Evolutionary conservation across 2,113 vertebrate genomes (phyloP).

Genomic region (Furnarius figulus): DNA sequence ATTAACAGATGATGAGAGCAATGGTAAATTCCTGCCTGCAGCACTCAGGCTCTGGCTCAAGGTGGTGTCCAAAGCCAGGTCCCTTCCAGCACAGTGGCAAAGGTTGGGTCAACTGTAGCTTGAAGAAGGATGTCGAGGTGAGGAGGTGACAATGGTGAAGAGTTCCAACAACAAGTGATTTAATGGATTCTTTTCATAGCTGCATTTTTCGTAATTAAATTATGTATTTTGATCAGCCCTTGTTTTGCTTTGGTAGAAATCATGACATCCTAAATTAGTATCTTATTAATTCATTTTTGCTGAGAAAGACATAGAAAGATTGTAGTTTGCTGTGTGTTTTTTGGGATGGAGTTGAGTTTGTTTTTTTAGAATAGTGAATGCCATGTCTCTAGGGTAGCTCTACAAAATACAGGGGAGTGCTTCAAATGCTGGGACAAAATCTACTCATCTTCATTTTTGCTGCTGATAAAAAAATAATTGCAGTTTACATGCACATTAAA

Average conservation of each 20-base stretch:
- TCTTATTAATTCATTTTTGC: neutral
- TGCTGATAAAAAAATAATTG: slow-evolving; percentile 33
- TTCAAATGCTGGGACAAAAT: neutral
- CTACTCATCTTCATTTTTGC: slow-evolving; percentile 6
- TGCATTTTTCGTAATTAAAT: neutral
- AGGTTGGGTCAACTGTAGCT: neutral
- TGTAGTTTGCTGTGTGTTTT: neutral
- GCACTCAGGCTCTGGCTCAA: neutral
- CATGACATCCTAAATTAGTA: neutral
- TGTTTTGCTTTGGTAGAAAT: neutral
- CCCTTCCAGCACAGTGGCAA: neutral
- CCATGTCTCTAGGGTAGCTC: neutral
- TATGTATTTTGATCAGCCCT: neutral
- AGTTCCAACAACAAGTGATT: neutral
- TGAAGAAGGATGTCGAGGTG: neutral
- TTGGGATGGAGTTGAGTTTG: neutral
- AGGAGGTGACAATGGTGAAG: fast-evolving
- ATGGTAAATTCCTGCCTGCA: neutral
- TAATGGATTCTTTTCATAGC: neutral
- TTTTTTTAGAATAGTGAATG: neutral
- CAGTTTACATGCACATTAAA: slow-evolving; percentile 26
- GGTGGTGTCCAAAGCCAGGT: neutral
- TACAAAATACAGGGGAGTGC: neutral
- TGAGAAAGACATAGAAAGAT: neutral
- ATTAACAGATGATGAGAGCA: fast-evolving